Evolutionary conservation across 1,140 invertebrate genomes (phyloP).

Genomic region (Papilio glaucus): DNA sequence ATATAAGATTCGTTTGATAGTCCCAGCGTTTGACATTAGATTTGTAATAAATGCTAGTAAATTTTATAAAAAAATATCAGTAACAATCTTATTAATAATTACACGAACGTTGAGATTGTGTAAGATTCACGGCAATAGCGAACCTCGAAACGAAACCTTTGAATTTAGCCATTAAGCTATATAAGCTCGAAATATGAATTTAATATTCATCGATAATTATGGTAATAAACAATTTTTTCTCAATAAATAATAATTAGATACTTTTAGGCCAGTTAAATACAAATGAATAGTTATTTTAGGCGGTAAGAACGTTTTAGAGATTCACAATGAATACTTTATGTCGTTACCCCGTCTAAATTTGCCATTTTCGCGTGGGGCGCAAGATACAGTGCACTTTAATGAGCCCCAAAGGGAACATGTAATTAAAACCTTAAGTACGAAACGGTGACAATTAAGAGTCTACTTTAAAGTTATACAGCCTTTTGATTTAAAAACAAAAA

Average conservation of each 20-base stretch:
- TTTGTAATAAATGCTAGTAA: not conserved
- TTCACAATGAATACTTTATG: not conserved
- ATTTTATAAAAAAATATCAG: not conserved
- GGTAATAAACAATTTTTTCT: too few species aligned
- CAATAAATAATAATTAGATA: too few species aligned
- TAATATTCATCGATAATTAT: too few species aligned
- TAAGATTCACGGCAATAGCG: too few species aligned
- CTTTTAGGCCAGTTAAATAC: too few species aligned
- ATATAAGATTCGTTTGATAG: not conserved
- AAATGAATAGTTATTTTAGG: too few species aligned
- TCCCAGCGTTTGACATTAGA: not conserved
- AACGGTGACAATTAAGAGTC: not conserved
- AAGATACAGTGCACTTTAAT: not conserved
- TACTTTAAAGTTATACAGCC: not conserved
- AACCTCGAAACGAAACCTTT: too few species aligned
- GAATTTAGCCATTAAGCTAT: too few species aligned
- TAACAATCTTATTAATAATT: too few species aligned
- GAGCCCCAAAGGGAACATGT: not conserved
- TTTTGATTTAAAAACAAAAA: not conserved
- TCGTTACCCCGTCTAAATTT: not conserved
- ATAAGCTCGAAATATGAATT: too few species aligned
- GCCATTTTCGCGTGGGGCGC: not conserved
- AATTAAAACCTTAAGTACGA: slow-evolving; percentile 5
- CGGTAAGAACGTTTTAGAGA: too few species aligned
- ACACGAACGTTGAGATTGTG: too few species aligned